A percentile compares a stretch with the other conserved stretches of the same genome.
Conservation (phyloP, 35 echinoderm and acorn worm species). For the Lytechinus pictus region DNA sequence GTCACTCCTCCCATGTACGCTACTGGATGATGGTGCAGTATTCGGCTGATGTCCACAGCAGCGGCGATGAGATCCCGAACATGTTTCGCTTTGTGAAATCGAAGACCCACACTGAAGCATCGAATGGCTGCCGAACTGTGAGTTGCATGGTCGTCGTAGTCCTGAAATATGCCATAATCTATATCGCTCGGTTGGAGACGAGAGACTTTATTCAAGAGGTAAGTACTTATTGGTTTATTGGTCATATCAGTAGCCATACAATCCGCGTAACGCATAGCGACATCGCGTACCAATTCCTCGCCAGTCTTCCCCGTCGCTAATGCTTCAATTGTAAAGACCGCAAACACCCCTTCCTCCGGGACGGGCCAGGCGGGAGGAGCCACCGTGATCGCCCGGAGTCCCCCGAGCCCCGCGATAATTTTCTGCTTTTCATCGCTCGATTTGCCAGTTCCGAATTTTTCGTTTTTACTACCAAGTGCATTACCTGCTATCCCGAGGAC, state of each 20-base stretch:
- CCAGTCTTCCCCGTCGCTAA: slow-evolving; percentile 75
- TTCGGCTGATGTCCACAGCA: slow-evolving; percentile 79
- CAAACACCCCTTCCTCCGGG: slow-evolving; percentile 66
- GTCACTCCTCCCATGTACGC: slow-evolving; percentile 85
- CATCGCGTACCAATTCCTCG: slow-evolving; percentile 62
- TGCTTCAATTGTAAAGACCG: slow-evolving; percentile 71
- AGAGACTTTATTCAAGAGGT: slow-evolving; percentile 62
- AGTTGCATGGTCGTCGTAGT: slow-evolving; percentile 59
- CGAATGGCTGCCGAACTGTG: slow-evolving; percentile 68
- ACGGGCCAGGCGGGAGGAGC: slow-evolving; percentile 65
- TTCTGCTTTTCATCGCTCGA: slow-evolving; percentile 36
- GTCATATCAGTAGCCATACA: slow-evolving; percentile 81
- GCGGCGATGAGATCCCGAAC: slow-evolving; percentile 71
- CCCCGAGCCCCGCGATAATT: not conserved
- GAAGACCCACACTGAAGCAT: slow-evolving; percentile 73
- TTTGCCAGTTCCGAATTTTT: not conserved
- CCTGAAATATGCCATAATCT: slow-evolving; percentile 64
- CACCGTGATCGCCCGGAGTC: slow-evolving; percentile 28
- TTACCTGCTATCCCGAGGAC: slow-evolving; percentile 67
- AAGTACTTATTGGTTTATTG: slow-evolving; percentile 60
- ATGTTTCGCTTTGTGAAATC: slow-evolving; percentile 84
- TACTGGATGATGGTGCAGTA: slow-evolving; percentile 86
- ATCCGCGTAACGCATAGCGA: slow-evolving; percentile 80
- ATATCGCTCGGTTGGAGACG: slow-evolving; percentile 65
- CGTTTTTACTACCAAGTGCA: slow-evolving; percentile 55